Evolutionary conservation across 2,888 invertebrate species (phyloP), one percentile per base, ranked within the genome.

Genomic region (Cerastis leucographa): DNA sequence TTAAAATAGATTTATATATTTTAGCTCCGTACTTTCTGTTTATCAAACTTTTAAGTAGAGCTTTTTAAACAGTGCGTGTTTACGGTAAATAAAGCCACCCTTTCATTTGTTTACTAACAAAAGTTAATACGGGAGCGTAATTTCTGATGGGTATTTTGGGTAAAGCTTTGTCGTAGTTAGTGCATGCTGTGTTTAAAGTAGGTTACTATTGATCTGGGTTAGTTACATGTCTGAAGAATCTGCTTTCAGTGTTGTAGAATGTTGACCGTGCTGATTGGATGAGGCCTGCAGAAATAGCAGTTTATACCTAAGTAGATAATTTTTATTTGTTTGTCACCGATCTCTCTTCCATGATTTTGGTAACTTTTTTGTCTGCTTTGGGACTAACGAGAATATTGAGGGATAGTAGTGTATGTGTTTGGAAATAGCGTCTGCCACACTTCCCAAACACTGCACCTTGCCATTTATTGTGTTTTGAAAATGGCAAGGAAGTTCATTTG

Each of bases 71-170:
- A 64, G 29, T 71, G 80, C 87, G 78, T 86, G 87, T 74, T 72
- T 61, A 74, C 42, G 2, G 74, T 66, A 66, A 67, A 78, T 79
- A 71, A 78, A 87, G 74, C 72, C 66, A 35, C 80, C 84, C 80
- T 71, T 80, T 67, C 40, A 67, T 86, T 86, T 76, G 80, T 85
- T 87, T 87, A 86, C 78, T 74, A 74, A 80, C 74, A 78, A 59
- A 78, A 78, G 69, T 84, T 78, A 54, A 74, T 76, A 72, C 46
- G 56, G 59, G 29, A 64, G 25, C 54, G 54, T 75, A 51, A 81
- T 74, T 62, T 68, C 7, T 11, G 44, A 71, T 73, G 68, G n/a
- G 40, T 80, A 76, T 83, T 85, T 71, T 49, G 29, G 19, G 51
- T 64, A 46, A 35, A 71, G 42, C n/a, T 74, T n/a, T 11, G n/a